phyloP scores from a whole-genome alignment of 1,140 invertebrate genomes.

The Whitmania pigra region DNA sequence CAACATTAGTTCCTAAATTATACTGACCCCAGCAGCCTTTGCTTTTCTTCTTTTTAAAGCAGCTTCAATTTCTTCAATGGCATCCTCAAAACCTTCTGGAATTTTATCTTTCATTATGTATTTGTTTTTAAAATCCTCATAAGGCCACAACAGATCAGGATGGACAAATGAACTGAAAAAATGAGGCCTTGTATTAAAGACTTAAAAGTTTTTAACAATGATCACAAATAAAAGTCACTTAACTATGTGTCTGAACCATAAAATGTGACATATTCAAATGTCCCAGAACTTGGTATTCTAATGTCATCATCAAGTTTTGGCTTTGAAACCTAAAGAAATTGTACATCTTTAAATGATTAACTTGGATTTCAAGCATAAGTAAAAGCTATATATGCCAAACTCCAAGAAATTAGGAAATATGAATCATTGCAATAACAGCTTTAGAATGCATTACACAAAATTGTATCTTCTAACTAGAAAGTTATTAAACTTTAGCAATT shows the following conservation, averaged over 20 bases:
- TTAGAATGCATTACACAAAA: background rate
- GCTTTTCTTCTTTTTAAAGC: conserved; percentile 48
- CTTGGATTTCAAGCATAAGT: too few relatives aligned
- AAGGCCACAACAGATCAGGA: conserved; percentile 67
- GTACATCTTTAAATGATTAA: too few relatives aligned
- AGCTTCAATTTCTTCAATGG: conserved; percentile 70
- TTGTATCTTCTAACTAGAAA: too few relatives aligned
- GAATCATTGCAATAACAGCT: too few relatives aligned
- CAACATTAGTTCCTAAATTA: too few relatives aligned
- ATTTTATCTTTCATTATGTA: conserved; percentile 62
- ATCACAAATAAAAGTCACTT: background rate
- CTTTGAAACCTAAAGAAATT: background rate
- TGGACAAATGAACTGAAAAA: conserved; percentile 65
- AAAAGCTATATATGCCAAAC: too few relatives aligned
- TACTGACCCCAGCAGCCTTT: background rate
- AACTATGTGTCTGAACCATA: conserved; percentile 11
- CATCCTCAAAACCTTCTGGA: conserved; percentile 65
- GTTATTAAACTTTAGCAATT: too few relatives aligned
- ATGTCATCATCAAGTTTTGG: conserved; percentile 11
- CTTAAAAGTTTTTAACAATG: background rate
- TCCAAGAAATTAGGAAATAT: too few relatives aligned
- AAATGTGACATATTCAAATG: conserved; percentile 12
- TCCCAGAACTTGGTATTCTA: conserved; percentile 1
- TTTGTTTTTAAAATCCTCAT: conserved; percentile 65
- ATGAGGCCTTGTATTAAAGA: background rate